phyloP scores from a whole-genome alignment of 2,113 vertebrate species.

The Sprattus sprattus region DNA sequence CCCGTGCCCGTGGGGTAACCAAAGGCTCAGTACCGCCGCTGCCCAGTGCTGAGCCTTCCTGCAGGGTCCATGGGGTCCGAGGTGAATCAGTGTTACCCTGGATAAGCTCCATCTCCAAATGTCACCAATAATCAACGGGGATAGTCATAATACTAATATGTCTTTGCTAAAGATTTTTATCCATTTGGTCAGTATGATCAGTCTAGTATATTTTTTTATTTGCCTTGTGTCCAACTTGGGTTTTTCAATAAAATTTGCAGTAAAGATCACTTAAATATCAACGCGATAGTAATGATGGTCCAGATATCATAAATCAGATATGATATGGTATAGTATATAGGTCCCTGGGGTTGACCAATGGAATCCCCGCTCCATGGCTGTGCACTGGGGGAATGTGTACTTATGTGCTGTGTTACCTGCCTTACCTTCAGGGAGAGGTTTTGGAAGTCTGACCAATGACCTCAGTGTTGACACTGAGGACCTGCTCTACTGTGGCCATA shows the following conservation, averaged over 20 bases:
- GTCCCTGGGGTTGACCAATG: not conserved
- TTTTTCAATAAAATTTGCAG: not conserved
- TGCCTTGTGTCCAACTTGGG: not conserved
- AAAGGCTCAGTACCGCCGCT: not conserved
- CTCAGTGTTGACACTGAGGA: not conserved
- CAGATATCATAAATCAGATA: no score
- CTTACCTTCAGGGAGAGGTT: not conserved
- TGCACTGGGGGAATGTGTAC: not conserved
- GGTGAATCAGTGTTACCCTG: not conserved
- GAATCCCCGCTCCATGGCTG: not conserved
- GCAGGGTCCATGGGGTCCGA: not conserved
- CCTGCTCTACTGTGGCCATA: conserved; percentile 16
- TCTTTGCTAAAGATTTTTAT: not conserved
- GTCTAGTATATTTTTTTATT: not conserved
- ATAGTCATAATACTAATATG: conserved; percentile 18
- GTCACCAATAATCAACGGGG: conserved; percentile 19
- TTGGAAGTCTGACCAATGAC: not conserved
- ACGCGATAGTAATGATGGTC: not conserved
- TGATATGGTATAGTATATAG: no score
- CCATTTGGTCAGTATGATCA: not conserved
- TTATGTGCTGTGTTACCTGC: not conserved
- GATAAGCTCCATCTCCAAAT: conserved; percentile 21
- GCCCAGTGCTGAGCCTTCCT: not conserved
- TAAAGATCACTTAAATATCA: not conserved
- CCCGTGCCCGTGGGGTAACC: not conserved